A percentile compares a stretch with the other conserved stretches of the same genome.
phyloP scores from a whole-genome alignment of 30 jellyfish, hydroid and myxozoan genomes.

The Turritopsis rubra region DNA sequence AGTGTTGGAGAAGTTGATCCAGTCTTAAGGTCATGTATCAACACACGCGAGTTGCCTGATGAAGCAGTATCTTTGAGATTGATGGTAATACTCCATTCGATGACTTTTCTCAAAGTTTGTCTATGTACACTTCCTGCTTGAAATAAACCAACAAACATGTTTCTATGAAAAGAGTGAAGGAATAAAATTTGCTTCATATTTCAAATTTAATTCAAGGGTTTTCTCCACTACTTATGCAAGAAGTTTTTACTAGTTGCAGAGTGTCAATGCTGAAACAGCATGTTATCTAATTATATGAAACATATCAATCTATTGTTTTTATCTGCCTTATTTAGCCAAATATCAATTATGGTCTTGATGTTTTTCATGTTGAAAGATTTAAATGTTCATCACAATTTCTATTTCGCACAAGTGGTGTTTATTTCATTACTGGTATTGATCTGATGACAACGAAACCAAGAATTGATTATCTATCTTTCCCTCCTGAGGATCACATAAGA shows the following conservation, averaged over 20 bases:
- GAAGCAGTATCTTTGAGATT: conserved; percentile 33
- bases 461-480: conserved; percentile 43
- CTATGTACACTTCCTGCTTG: background rate
- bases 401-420: conserved; percentile 55
- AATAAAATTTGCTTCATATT: no score
- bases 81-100: conserved; percentile 1
- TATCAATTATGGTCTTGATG: conserved; percentile 46
- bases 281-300: no score
- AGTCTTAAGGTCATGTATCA: conserved; percentile 45
- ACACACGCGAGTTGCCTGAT: conserved; percentile 34
- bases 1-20: conserved; percentile 41
- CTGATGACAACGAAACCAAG: conserved; percentile 40
- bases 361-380: conserved; percentile 82
- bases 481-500: conserved; percentile 42
- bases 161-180: no score
- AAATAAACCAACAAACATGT: no score
- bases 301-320: background rate
- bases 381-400: conserved; percentile 58
- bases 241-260: no score
- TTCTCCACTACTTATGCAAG: no score
- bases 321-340: conserved; percentile 33
- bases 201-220: no score
- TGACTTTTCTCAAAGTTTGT: background rate
- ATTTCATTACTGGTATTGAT: conserved; percentile 43
- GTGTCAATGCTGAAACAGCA: no score